Percentiles rank a stretch among this genome's conserved stretches.
phyloP scores from a whole-genome alignment of 1,140 invertebrate genomes.

The Eufriesea mexicana region DNA sequence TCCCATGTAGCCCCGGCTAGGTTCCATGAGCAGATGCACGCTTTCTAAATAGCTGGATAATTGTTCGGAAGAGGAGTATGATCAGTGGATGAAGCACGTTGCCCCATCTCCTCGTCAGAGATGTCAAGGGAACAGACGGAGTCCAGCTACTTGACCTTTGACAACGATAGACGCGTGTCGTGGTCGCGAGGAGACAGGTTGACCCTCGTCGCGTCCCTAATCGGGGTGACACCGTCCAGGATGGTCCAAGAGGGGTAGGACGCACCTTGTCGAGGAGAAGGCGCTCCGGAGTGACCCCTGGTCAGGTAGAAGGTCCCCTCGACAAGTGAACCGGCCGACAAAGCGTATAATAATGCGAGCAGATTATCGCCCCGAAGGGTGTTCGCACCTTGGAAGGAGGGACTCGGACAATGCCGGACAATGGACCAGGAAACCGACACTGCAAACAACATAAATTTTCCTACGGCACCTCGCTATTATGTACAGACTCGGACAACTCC shows the following conservation, averaged over 20 bases:
- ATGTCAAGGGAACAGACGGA: neutral
- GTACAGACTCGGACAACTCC: slow-evolving; percentile 35
- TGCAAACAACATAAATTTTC: slow-evolving; percentile 82
- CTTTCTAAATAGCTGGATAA: slow-evolving; percentile 10
- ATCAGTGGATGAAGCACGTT: neutral
- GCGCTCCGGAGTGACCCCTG: slow-evolving; percentile 74
- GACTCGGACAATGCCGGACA: slow-evolving; percentile 81
- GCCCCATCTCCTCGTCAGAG: neutral
- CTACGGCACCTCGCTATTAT: slow-evolving; percentile 41
- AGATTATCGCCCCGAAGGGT: slow-evolving; percentile 81
- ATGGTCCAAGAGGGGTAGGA: slow-evolving; percentile 49
- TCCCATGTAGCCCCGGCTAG: neutral
- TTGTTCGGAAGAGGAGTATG: neutral
- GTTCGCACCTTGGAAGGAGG: slow-evolving; percentile 81
- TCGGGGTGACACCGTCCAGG: slow-evolving; percentile 30
- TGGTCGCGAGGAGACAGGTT: slow-evolving; percentile 13
- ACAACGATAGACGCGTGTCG: neutral
- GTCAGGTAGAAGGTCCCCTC: slow-evolving; percentile 77
- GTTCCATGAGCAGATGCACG: too few relatives aligned
- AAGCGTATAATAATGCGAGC: slow-evolving; percentile 79
- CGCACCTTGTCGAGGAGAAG: slow-evolving; percentile 67
- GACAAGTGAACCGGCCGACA: slow-evolving; percentile 79
- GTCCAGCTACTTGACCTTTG: neutral
- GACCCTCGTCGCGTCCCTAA: slow-evolving; percentile 42
- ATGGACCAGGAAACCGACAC: slow-evolving; percentile 81